Evolutionary conservation across 2,113 vertebrate species (phyloP).

Genomic region (Semnornis frantzii): DNA sequence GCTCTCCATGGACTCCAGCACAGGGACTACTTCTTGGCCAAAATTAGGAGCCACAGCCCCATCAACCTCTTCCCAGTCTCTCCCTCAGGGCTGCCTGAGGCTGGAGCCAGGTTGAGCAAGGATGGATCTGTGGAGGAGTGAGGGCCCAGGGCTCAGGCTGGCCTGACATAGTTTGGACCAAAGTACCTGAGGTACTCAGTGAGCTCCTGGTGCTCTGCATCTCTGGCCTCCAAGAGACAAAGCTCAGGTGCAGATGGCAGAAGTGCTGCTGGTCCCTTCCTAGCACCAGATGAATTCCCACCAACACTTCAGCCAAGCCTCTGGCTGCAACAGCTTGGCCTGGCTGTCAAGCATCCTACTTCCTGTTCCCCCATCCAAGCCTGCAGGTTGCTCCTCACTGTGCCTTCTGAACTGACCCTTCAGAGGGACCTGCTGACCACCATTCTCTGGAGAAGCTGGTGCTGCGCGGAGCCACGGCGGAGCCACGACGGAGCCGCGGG

Average conservation of each 20-base stretch:
- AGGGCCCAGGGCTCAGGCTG: neutral
- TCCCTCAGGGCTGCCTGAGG: neutral
- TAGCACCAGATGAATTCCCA: rapidly evolving
- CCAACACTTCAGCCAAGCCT: neutral
- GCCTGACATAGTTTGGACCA: rapidly evolving
- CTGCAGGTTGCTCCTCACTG: neutral
- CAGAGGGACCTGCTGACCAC: neutral
- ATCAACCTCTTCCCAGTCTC: neutral
- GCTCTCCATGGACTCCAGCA: neutral
- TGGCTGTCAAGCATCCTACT: neutral
- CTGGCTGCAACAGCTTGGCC: neutral
- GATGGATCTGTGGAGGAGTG: neutral
- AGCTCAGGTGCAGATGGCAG: neutral
- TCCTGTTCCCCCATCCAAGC: neutral
- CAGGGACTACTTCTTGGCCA: rapidly evolving
- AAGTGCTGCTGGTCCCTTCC: neutral
- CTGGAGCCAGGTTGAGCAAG: neutral
- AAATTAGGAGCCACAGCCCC: neutral
- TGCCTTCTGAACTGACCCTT: neutral
- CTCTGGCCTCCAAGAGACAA: neutral
- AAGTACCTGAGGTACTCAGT: neutral
- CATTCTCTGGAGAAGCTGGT: neutral
- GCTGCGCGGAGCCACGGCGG: neutral
- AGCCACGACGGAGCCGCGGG: too few species aligned
- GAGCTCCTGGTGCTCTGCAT: neutral